Percentiles rank a stretch among this genome's conserved stretches.
Conservation (phyloP, 2,888 invertebrate species). For the Drosophila phalerata region DNA sequence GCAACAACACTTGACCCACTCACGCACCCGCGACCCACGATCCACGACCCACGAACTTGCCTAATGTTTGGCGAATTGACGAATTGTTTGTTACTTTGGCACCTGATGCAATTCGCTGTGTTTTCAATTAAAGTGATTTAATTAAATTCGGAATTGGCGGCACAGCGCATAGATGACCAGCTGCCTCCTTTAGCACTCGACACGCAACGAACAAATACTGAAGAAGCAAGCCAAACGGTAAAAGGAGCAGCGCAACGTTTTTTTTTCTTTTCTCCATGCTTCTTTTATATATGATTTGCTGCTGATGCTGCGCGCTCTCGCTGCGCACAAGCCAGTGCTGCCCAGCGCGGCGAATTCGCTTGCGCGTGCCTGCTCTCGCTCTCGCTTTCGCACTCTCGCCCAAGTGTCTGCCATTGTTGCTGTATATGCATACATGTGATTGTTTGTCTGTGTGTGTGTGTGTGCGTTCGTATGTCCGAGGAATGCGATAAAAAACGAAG, state of each 20-base stretch:
- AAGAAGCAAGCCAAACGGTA: constrained; percentile 63
- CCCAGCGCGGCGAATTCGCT: constrained; percentile 64
- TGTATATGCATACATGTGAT: constrained; percentile 7
- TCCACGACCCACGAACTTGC: constrained; percentile 4
- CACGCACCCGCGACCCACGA: constrained; percentile 15
- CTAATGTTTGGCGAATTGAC: constrained; percentile 4
- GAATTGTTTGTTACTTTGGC: constrained; percentile 51
- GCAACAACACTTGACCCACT: constrained; percentile 56
- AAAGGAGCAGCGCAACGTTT: constrained; percentile 49
- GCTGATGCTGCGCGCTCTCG: constrained; percentile 69
- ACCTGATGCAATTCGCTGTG: constrained; percentile 53
- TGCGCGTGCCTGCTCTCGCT: constrained; percentile 46
- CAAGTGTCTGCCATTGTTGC: constrained; percentile 15
- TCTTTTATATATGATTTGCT: constrained; percentile 12
- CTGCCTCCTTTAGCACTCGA: constrained; percentile 69
- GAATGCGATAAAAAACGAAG: constrained; percentile 79
- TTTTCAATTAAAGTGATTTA: constrained; percentile 70
- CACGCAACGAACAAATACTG: constrained; percentile 81
- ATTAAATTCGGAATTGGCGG: constrained; percentile 72
- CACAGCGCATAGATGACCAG: constrained; percentile 33
- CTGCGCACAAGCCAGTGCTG: constrained; percentile 65
- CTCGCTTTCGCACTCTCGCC: constrained; percentile 22
- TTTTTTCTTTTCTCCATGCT: neutral
- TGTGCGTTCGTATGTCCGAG: constrained; percentile 59
- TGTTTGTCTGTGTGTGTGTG: constrained; percentile 12